A percentile compares a stretch with the other conserved stretches of the same genome.
Conservation (phyloP, 2,113 vertebrate genomes). For the Nothobranchius kuhntae region DNA sequence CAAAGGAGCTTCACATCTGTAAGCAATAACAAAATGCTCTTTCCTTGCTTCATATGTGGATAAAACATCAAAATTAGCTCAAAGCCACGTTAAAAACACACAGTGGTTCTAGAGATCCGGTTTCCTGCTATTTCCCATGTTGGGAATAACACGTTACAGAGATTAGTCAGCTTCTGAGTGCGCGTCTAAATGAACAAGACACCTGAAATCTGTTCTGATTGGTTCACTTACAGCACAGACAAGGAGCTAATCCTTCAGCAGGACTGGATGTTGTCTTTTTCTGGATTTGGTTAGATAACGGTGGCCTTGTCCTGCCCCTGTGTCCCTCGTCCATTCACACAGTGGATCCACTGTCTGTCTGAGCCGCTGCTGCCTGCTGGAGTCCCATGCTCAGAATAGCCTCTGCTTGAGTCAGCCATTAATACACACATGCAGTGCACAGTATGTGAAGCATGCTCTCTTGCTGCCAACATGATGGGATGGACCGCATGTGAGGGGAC, state of each 20-base stretch:
- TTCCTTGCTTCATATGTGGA: slow-evolving; percentile 10
- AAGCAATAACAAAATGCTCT: slow-evolving; percentile 25
- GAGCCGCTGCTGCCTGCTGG: slow-evolving; percentile 35
- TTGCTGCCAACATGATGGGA: slow-evolving; percentile 43
- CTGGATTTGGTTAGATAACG: slow-evolving; percentile 66
- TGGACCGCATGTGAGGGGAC: slow-evolving; percentile 17
- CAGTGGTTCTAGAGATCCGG: not conserved
- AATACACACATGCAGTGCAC: slow-evolving; percentile 56
- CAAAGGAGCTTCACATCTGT: slow-evolving; percentile 26
- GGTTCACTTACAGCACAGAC: slow-evolving; percentile 74
- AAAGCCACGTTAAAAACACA: slow-evolving; percentile 29
- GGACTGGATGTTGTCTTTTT: slow-evolving; percentile 63
- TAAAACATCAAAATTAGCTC: slow-evolving; percentile 8
- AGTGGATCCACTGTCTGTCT: slow-evolving; percentile 26
- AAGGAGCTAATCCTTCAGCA: slow-evolving; percentile 67
- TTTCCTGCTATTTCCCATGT: slow-evolving; percentile 8
- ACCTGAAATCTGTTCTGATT: slow-evolving; percentile 76
- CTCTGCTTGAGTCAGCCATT: slow-evolving; percentile 69
- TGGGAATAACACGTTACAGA: slow-evolving; percentile 18
- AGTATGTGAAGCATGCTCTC: slow-evolving; percentile 58
- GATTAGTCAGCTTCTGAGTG: slow-evolving; percentile 27
- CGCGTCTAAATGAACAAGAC: slow-evolving; percentile 32
- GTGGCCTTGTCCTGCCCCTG: slow-evolving; percentile 44
- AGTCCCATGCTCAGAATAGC: slow-evolving; percentile 78
- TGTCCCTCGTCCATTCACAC: slow-evolving; percentile 67